Evolutionary conservation across 2,797 vertebrate genomes (phyloP), one percentile per base, ranked within the genome.

Genomic region (Poecilia picta): DNA sequence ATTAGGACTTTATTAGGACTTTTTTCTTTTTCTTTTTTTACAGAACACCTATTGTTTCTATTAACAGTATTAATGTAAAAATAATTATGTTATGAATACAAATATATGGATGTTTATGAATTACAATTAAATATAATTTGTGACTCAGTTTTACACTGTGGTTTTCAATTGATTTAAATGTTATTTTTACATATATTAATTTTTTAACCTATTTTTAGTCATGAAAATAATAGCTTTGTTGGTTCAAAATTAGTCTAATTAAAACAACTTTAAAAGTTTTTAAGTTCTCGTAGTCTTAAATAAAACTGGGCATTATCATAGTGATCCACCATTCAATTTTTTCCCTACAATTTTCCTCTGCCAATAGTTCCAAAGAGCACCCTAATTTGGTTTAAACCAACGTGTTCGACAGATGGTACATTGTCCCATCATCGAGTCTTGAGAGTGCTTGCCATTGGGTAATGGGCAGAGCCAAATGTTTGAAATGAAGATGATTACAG

Each of bases 381-480:
- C 86, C 81, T 88, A 51, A 81, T 87, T 83, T 80, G 55, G 47
- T 90, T 87, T 82, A 74, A 87, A 87, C 84, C 87, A 84, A 90
- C 83, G 77, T 87, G 89, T 84, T 79, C 83, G 89, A 90, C 92
- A 94, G 92, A 90, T 92, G 93, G 91, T 57, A 39, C 77, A 86
- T 92, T 86, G 85, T 75, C 83, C 81, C 85, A 81, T 87, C 73
- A 80, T 88, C 83, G 89, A 83, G 83, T 86, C 86, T 85, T 73
- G 70, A 86, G 87, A 88, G 88, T 83, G 81, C 81, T 76, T 85
- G 85, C 87, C 87, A 89, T 88, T 91, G 83, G 89, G 82, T 85
- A 80, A 83, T 72, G 79, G 76, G 72, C 78, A 73, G 28, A 83
- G 89, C 87, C 89, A 89, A 92, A 89, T 88, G 88, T 89, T 90